Conservation (phyloP, 2,888 invertebrate species). For the Ochlodes sylvanus region DNA sequence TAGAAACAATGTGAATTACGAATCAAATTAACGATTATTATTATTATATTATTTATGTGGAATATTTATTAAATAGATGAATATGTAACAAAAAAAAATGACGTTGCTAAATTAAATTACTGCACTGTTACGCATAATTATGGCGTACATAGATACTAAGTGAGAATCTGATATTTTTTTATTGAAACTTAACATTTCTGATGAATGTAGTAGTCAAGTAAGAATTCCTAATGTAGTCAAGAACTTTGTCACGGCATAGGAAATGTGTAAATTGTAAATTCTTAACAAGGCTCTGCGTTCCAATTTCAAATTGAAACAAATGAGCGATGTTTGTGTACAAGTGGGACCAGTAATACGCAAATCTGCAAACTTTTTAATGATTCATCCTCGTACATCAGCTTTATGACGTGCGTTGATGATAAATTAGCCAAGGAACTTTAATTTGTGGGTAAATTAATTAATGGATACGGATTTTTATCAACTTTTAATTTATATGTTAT, state of each 20-base stretch:
- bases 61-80: too few species aligned
- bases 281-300: not conserved
- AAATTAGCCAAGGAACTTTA: not conserved
- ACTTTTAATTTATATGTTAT: too few species aligned
- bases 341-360: slow-evolving; percentile 14
- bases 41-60: too few species aligned
- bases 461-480: not conserved
- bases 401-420: slow-evolving; percentile 33
- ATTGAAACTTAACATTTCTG: too few species aligned
- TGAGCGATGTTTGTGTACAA: slow-evolving; percentile 27
- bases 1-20: not conserved
- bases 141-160: too few species aligned
- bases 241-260: too few species aligned
- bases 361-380: slow-evolving; percentile 33
- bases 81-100: not conserved
- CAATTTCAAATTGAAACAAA: slow-evolving; percentile 30
- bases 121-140: too few species aligned
- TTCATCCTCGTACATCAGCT: slow-evolving; percentile 22
- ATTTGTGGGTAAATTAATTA: not conserved
- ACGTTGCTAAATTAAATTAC: too few species aligned
- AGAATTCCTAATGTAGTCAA: too few species aligned
- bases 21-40: not conserved
- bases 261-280: too few species aligned
- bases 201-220: too few species aligned
- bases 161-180: too few species aligned